Percentiles rank a stretch among this genome's conserved stretches.
Conservation (phyloP, 2,888 invertebrate genomes). For the Lampropteryx suffumata region DNA sequence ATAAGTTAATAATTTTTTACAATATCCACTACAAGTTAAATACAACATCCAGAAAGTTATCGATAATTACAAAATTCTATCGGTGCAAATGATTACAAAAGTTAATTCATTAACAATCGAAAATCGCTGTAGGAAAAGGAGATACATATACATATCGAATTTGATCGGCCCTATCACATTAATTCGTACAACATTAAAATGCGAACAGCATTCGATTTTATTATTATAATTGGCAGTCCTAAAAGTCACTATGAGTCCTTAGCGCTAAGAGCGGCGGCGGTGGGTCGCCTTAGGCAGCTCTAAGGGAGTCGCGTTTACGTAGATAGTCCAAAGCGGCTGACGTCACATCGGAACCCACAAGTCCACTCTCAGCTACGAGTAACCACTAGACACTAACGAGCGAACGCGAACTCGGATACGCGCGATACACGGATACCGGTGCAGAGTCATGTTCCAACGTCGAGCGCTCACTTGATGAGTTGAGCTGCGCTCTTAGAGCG, state of each 20-base stretch:
- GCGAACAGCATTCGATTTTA: slow-evolving; percentile 60
- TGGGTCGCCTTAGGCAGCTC: slow-evolving; percentile 11
- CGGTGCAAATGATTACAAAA: slow-evolving; percentile 78
- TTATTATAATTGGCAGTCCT: slow-evolving; percentile 74
- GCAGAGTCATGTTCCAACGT: slow-evolving; percentile 14
- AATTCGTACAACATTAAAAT: slow-evolving; percentile 69
- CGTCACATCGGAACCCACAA: not conserved
- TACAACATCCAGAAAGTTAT: slow-evolving; percentile 80
- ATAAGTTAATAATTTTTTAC: slow-evolving; percentile 75
- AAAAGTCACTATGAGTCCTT: slow-evolving; percentile 60
- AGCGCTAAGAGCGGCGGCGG: slow-evolving; percentile 37
- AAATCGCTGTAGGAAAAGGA: slow-evolving; percentile 57
- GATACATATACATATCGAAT: slow-evolving; percentile 55
- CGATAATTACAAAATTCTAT: slow-evolving; percentile 79
- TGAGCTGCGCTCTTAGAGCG: slow-evolving; percentile 82
- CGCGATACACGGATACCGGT: not conserved
- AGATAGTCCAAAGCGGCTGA: slow-evolving; percentile 3
- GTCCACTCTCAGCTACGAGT: slow-evolving; percentile 4
- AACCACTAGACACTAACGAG: slow-evolving; percentile 11
- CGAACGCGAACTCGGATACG: slow-evolving; percentile 16
- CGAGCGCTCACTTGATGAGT: slow-evolving; percentile 72
- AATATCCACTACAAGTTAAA: slow-evolving; percentile 77
- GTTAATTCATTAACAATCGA: slow-evolving; percentile 54
- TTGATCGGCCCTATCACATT: slow-evolving; percentile 70
- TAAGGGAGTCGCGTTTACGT: not conserved